Conservation (phyloP, 2,113 vertebrate genomes). For the Terrapene triunguis region DNA sequence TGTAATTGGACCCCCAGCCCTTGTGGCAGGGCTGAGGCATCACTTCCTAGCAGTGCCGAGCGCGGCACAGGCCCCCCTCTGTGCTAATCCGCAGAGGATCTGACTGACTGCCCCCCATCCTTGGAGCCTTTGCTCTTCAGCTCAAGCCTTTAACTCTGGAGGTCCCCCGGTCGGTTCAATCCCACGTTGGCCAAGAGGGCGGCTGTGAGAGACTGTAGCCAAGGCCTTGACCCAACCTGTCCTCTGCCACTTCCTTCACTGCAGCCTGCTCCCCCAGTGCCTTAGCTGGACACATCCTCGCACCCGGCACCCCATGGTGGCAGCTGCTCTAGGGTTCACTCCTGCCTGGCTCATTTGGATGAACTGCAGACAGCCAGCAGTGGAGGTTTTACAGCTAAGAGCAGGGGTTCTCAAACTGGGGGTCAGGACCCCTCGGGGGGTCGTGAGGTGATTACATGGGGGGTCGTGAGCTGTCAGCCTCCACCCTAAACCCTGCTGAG, state of each 20-base stretch:
- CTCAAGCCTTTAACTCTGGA: not conserved
- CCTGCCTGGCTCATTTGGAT: too few relatives aligned
- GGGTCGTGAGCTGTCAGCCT: too few relatives aligned
- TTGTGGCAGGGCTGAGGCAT: not conserved
- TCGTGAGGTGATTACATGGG: too few relatives aligned
- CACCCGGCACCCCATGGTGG: not conserved
- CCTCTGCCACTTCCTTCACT: not conserved
- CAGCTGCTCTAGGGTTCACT: too few relatives aligned
- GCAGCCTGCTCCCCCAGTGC: not conserved
- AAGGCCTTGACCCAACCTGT: not conserved
- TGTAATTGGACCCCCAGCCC: not conserved
- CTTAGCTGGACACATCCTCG: not conserved
- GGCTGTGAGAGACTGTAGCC: not conserved
- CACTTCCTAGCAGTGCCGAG: not conserved
- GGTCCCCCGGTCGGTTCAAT: too few relatives aligned
- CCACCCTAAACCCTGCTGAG: too few relatives aligned
- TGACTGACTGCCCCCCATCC: too few relatives aligned
- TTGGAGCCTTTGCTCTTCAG: not conserved
- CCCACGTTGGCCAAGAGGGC: too few relatives aligned
- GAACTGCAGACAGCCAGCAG: too few relatives aligned
- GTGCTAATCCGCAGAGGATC: too few relatives aligned
- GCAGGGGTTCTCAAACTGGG: not conserved
- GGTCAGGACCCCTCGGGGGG: too few relatives aligned
- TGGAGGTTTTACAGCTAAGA: not conserved
- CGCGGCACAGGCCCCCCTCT: not conserved